Base-by-base conservation (phyloP, 1,140 invertebrate species). In the Panagrolaimus sp. region DNA sequence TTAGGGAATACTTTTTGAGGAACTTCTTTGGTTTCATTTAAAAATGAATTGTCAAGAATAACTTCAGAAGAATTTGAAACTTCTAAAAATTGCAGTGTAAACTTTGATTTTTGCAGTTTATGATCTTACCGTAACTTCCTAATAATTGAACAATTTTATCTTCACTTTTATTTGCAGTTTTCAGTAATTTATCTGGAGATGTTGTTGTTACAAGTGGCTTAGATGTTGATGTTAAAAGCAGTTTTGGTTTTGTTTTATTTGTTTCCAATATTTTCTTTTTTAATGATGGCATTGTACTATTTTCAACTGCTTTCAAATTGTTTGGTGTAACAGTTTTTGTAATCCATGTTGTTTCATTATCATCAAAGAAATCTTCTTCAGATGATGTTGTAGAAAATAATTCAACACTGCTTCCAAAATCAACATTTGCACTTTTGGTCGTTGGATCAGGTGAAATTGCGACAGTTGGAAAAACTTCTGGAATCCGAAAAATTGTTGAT, bases 401-500 rank as follows among this genome's bases (percentile, higher is more conserved):
- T 8, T 20, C 20, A n/a, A 57, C 51, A 1, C 27, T 27, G 9
- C 27, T 57, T 20, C 51, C 51, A n/a, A 16, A 11, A 16, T 57
- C 51, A 20, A 57, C 8, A 57, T 57, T 27, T 9, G 51, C 2
- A 38, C 31, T 16, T 20, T 57, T 27, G 27, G 51, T 57, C n/a
- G 27, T 27, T 27, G 51, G 51, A 57, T 57, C 51, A 9, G 51
- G 51, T 5, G 20, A 25, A 13, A 57, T 57, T 25, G 27, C n/a
- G 20, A 11, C 51, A 4, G 51, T 57, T 9, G 51, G 51, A 20
- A 57, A 57, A 27, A 57, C 27, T 8, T 57, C 27, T 27, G 51
- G 51, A 57, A 57, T 57, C n/a, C 51, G 51, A 13, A 57, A 57
- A 20, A 57, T 57, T 11, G 51, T 57, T 27, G 51, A 57, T 25